A percentile compares a stretch with the other conserved stretches of the same genome.
Evolutionary conservation across 2,888 invertebrate genomes (phyloP).

Genomic region (Drosophila tanythrix): DNA sequence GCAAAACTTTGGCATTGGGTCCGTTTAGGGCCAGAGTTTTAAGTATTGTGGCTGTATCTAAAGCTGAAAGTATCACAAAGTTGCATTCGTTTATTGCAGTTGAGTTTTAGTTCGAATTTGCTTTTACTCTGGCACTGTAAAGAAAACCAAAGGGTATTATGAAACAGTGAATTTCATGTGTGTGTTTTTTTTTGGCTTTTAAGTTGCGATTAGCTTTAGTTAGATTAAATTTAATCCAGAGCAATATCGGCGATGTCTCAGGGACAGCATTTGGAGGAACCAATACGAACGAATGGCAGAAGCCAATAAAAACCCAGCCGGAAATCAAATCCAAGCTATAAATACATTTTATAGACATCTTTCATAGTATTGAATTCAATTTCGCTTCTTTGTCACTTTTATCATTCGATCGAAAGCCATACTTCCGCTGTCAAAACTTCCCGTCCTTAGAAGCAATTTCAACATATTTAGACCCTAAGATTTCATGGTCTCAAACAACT

Average conservation of each 20-base stretch:
- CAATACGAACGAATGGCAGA: neutral
- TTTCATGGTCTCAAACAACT: neutral
- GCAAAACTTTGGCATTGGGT: conserved; percentile 38
- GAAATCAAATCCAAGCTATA: neutral
- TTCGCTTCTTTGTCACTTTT: neutral
- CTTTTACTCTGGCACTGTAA: conserved; percentile 24
- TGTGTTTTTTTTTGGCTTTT: neutral
- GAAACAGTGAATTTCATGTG: neutral
- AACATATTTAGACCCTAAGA: neutral
- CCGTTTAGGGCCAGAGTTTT: conserved; percentile 37
- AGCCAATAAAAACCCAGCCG: neutral
- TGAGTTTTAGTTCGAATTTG: conserved; percentile 41
- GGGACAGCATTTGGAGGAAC: neutral
- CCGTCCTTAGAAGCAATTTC: neutral
- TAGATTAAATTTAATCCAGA: neutral
- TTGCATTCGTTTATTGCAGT: conserved; percentile 58
- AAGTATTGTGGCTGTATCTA: conserved; percentile 28
- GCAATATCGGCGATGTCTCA: too few relatives aligned
- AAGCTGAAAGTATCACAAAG: conserved; percentile 53
- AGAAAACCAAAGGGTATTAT: conserved; percentile 1
- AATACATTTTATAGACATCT: neutral
- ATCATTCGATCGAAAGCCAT: too few relatives aligned
- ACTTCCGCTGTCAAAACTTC: too few relatives aligned
- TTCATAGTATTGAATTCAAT: neutral
- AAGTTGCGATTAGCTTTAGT: neutral